Evolutionary conservation across 1,140 invertebrate species (phyloP).

Genomic region (Scaptomyza pallida): DNA sequence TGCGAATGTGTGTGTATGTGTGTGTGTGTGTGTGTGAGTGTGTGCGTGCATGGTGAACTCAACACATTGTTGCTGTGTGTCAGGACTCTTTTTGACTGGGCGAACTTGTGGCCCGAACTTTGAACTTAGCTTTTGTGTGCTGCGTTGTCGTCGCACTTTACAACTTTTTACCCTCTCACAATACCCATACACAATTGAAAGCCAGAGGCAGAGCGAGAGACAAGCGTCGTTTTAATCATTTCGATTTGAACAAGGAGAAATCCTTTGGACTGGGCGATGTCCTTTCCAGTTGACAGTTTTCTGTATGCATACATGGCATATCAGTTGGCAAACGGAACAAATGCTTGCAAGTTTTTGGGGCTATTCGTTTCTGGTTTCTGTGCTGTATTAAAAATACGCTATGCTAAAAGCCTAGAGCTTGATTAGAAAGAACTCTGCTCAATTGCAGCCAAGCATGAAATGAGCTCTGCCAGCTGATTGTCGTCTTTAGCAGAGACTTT

Average conservation of each 20-base stretch:
- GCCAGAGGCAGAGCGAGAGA: conserved; percentile 9
- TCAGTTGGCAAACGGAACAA: too few relatives aligned
- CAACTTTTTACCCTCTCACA: conserved; percentile 19
- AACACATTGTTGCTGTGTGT: conserved; percentile 70
- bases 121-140: conserved; percentile 41
- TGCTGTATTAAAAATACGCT: too few relatives aligned
- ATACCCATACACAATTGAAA: background rate
- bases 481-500: conserved; percentile 10
- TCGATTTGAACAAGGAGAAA: conserved; percentile 38
- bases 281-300: background rate
- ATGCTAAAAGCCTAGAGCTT: background rate
- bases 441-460: conserved; percentile 33
- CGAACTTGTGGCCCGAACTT: conserved; percentile 60
- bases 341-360: too few relatives aligned
- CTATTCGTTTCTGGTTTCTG: too few relatives aligned
- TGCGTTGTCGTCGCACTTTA: conserved; percentile 14
- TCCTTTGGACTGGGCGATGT: background rate
- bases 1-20: conserved; percentile 13
- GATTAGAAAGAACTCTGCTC: conserved; percentile 3
- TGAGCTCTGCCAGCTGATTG: conserved; percentile 25
- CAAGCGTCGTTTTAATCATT: conserved; percentile 66
- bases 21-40: conserved; percentile 1
- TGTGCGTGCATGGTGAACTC: conserved; percentile 15
- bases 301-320: background rate
- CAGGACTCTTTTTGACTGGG: conserved; percentile 55